Evolutionary conservation across 2,888 invertebrate genomes (phyloP), one percentile per base, ranked within the genome.

Genomic region (Chrysotoxum bicinctum): DNA sequence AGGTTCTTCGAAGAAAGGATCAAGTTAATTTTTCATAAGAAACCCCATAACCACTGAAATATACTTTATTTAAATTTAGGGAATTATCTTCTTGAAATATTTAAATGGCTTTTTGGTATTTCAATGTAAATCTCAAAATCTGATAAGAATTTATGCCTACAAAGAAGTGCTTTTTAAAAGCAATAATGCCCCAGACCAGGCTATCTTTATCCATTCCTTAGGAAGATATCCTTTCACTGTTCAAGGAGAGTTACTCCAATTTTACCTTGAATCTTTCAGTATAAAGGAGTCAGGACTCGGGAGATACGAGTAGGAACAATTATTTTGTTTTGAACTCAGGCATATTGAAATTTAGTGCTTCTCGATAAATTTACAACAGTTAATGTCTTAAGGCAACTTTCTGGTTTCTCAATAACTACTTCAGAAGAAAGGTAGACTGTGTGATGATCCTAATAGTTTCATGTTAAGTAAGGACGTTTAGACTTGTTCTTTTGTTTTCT

Each of bases 81-180:
- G 40, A 43, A 62, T 64, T 45, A 64, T 45, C 45, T 45, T 45
- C 30, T 43, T 64, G 64, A 32, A 45, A 64, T 45, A 64, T 64
- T 64, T 45, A 64, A 64, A 64, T 64, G 30, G 45, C 64, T 64
- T 64, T 45, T 64, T 30, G 30, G 64, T 32, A 32, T 64, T 45
- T 64, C 21, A 64, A 64, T 64, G 45, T 14, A 64, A 40, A 40
- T 60, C 60, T 60, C 12, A 40, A 40, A 45, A 64, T 64, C 64
- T 64, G 64, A 64, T 64, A 64, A 64, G 64, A 45, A 26, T 45
- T 64, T 45, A 64, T 64, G 64, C 45, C 43, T 16, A 45, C 43
- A 43, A 16, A 21, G 40, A 40, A 40, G 43, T 58, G 12, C 58
- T 19, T 35, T 58, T 37, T 58, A 58, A 58, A 32, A 35, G 19